Base-by-base conservation (phyloP, 2,888 invertebrate genomes). In the Pharmacophagus antenor region DNA sequence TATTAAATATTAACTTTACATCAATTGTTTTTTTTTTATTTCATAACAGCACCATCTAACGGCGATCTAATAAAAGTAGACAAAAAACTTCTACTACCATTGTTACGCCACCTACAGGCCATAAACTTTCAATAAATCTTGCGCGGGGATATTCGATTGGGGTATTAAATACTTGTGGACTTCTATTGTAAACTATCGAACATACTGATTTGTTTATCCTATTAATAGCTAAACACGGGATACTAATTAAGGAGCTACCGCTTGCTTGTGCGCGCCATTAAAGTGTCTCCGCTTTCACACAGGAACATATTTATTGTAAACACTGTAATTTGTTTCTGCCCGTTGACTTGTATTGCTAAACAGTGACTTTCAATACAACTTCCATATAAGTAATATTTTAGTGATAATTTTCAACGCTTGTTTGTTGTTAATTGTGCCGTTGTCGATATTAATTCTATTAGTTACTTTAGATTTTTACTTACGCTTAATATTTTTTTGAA, bases 1-100 rank as follows among this genome's bases (percentile, higher is more conserved):
- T 37, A n/a, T 37, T 37, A 15, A 0, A 15, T 37, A 4, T 0
- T n/a, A n/a, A n/a, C n/a, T 37, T 0, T 4, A 2, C 15, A 37
- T 2, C 4, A 37, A 37, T 5, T n/a, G 2, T 15, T 4, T n/a
- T n/a, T 8, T n/a, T 37, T 2, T 2, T 37, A 21, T 20, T 18
- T 21, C 47, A 37, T 51, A 22, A 50, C n/a, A 61, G 17, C 57
- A 56, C 60, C 63, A 66, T 65, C 66, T 66, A 60, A 31, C 37
- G 51, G 37, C 7, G 37, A 6, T 18, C 31, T 6, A 18, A 18
- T 12, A 12, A 17, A 60, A 21, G 0, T 15, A 10, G 15, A 15
- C 4, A 18, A 17, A 8, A n/a, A 22, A 18, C 1, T 18, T 3
- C 2, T 47, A 15, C 6, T 15, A 42, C 56, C n/a, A 25, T 49